These are phyloP conservation scores for Catocala sponsa DNA, from an alignment of 2,888 invertebrate genomes.

Conservation along the genomic window DNA sequence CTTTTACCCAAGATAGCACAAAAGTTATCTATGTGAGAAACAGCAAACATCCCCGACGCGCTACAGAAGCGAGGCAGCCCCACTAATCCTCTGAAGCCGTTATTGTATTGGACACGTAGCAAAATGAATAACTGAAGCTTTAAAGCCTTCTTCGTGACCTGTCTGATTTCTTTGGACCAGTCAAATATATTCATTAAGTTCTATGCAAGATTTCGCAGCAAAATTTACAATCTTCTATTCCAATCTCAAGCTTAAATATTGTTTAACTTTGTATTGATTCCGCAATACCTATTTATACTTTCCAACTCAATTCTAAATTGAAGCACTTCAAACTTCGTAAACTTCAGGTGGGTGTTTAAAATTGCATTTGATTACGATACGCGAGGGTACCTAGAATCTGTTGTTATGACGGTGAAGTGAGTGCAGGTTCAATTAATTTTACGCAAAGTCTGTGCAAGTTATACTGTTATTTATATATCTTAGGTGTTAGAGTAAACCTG, in stretches of 20 bases:
- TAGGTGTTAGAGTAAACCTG: neutral
- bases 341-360: constrained; percentile 19
- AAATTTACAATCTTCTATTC: neutral
- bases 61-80: too few species aligned
- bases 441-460: neutral
- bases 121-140: too few species aligned
- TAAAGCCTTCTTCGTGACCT: too few species aligned
- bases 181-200: neutral
- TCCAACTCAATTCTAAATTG: constrained; percentile 1
- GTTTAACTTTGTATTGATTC: constrained; percentile 5
- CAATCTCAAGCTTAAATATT: neutral
- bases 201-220: neutral
- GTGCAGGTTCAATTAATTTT: constrained; percentile 3
- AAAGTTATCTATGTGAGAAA: too few species aligned
- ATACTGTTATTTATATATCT: neutral
- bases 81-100: too few species aligned
- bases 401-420: neutral
- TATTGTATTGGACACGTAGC: too few species aligned
- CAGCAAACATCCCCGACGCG: too few species aligned
- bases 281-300: constrained; percentile 9
- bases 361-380: constrained; percentile 32
- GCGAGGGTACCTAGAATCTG: constrained; percentile 13
- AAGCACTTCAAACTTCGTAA: neutral
- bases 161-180: too few species aligned
- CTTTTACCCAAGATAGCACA: too few species aligned